A percentile compares a stretch with the other conserved stretches of the same genome.
phyloP scores from a whole-genome alignment of 2,113 vertebrate species.

The Morone saxatilis region DNA sequence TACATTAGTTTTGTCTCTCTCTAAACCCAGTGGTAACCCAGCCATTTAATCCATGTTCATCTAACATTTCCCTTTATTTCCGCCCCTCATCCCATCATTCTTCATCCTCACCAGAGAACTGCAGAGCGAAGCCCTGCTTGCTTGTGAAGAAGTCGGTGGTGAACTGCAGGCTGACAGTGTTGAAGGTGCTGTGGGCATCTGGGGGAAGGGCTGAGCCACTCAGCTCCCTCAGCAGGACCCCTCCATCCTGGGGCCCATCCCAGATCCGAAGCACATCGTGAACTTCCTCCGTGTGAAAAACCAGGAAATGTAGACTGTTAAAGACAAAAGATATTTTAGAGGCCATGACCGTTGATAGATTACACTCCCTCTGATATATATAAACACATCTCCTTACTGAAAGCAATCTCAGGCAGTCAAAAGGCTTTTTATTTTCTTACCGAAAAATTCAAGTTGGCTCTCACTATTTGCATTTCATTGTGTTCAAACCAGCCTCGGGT shows the following conservation, averaged over 20 bases:
- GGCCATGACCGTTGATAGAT: neutral
- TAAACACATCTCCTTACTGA: too few species aligned
- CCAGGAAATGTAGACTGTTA: slow-evolving; percentile 94
- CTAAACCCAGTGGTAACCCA: neutral
- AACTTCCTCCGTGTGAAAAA: slow-evolving; percentile 97
- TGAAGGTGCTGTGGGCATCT: slow-evolving; percentile 96
- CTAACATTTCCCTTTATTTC: neutral
- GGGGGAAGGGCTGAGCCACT: slow-evolving; percentile 89
- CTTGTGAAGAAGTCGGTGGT: slow-evolving; percentile 99
- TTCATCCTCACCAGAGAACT: slow-evolving; percentile 90
- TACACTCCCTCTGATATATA: neutral
- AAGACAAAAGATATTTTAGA: slow-evolving; percentile 26
- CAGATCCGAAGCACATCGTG: slow-evolving; percentile 96
- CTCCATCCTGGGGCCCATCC: slow-evolving; percentile 95
- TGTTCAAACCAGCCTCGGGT: neutral
- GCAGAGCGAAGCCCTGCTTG: slow-evolving; percentile 97
- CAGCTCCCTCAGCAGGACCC: slow-evolving; percentile 92
- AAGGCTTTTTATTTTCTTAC: neutral
- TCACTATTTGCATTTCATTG: neutral
- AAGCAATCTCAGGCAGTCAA: neutral
- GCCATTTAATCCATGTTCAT: neutral
- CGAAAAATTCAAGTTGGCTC: neutral
- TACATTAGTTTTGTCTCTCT: neutral
- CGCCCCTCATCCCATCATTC: neutral
- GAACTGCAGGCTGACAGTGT: slow-evolving; percentile 93